These are phyloP conservation scores for Sarcophilus harrisii DNA, from an alignment of 2,797 vertebrate genomes.

Conservation along the genomic window DNA sequence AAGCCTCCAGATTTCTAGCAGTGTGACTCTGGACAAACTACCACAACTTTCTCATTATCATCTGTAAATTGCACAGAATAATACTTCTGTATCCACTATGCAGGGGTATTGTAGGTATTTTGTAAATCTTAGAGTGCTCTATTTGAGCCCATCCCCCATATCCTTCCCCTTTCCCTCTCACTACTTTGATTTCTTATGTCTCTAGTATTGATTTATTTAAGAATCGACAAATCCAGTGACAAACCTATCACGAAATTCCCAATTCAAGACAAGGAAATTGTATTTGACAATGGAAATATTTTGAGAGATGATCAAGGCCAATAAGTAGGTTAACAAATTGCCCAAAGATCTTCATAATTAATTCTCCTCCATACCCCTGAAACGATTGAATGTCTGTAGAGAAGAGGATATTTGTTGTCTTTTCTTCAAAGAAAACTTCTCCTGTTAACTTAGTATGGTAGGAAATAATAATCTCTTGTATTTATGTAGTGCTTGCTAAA, in stretches of 20 bases:
- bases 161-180: background rate
- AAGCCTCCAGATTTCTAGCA: background rate
- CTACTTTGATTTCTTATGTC: background rate
- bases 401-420: background rate
- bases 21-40: background rate
- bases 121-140: background rate
- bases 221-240: background rate
- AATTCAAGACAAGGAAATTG: background rate
- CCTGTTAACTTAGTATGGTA: background rate
- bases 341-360: background rate
- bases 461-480: background rate
- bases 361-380: background rate
- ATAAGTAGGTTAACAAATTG: background rate
- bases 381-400: background rate
- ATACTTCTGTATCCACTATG: background rate
- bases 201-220: background rate
- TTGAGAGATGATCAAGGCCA: background rate
- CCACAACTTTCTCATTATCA: background rate
- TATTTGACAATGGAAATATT: background rate
- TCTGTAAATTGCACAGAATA: background rate
- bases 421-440: background rate
- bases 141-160: background rate
- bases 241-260: background rate
- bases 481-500: background rate
- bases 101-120: background rate